Evolutionary conservation across 1,140 invertebrate species (phyloP), one percentile per base, ranked within the genome.

Genomic region (Sitophilus oryzae): DNA sequence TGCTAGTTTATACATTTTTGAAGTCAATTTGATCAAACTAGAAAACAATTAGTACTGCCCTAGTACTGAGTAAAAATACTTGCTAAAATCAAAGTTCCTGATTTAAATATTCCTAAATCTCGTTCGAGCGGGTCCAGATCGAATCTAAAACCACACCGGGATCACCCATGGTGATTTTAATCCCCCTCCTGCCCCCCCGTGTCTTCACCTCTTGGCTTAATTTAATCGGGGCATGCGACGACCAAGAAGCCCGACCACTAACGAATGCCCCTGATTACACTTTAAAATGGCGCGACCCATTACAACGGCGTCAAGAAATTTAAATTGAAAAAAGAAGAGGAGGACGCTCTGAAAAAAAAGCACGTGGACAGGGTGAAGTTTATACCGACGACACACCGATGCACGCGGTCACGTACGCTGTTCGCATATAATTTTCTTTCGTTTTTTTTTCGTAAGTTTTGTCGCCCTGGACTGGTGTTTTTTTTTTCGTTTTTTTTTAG

Each of bases 291-390:
- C 40, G 40, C n/a, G n/a, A n/a, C 21, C 15, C 40, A 18, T 30
- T 42, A 42, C 40, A 42, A 42, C 15, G 19, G 40, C 21, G 40
- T 20, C 21, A 42, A 42, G 40, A 42, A 42, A 42, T 42, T 42
- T 42, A 42, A 42, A 42, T 42, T 42, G 21, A 42, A 42, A 42
- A 30, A 30, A n/a, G n/a, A n/a, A n/a, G n/a, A n/a, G n/a, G n/a
- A n/a, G n/a, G n/a, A n/a, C n/a, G n/a, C n/a, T n/a, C n/a, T n/a
- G n/a, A n/a, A n/a, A n/a, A n/a, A n/a, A n/a, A n/a, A n/a, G n/a
- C n/a, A n/a, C n/a, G 25, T 30, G 5, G 25, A 42, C 40, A 19
- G 10, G 14, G 36, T 10, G 15, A 18, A 42, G 40, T 42, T 42
- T 42, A 42, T 42, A 19, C 40, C 11, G 18, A 42, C 19, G 15